Percentiles rank a stretch among this genome's conserved stretches.
phyloP scores from a whole-genome alignment of 2,113 vertebrate genomes.

The Melanerpes aurifrons region DNA sequence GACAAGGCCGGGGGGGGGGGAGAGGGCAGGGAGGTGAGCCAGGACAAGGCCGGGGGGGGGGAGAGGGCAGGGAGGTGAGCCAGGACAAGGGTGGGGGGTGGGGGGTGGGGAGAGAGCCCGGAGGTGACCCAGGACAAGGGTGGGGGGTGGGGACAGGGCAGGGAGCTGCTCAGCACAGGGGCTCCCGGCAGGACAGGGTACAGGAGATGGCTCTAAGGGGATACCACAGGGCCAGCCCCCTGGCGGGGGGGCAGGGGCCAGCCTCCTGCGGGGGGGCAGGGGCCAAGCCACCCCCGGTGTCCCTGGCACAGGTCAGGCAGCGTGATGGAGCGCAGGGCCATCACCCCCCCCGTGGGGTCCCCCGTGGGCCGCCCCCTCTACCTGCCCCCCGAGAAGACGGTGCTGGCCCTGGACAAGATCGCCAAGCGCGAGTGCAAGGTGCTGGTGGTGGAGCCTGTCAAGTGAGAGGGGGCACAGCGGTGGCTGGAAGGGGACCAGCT shows the following conservation, averaged over 20 bases:
- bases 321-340: conserved; percentile 92
- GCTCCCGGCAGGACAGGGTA: no score
- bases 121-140: no score
- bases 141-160: no score
- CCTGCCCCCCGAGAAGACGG: conserved; percentile 84
- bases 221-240: neutral
- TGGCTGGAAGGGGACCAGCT: neutral
- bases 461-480: conserved; percentile 49
- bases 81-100: no score
- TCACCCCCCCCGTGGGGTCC: conserved; percentile 91
- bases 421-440: conserved; percentile 96
- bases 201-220: no score
- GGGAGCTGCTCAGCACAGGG: no score
- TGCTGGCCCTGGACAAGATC: conserved; percentile 93
- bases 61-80: no score
- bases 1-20: no score
- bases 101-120: no score
- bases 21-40: no score
- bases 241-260: neutral
- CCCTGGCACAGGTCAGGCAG: conserved; percentile 85
- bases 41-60: no score
- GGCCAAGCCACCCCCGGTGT: neutral
- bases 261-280: neutral
- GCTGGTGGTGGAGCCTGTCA: conserved; percentile 83
- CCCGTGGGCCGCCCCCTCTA: conserved; percentile 90